These are phyloP conservation scores for Cacoxenus indagator DNA, from an alignment of 2,888 invertebrate genomes.

Conservation along the genomic window DNA sequence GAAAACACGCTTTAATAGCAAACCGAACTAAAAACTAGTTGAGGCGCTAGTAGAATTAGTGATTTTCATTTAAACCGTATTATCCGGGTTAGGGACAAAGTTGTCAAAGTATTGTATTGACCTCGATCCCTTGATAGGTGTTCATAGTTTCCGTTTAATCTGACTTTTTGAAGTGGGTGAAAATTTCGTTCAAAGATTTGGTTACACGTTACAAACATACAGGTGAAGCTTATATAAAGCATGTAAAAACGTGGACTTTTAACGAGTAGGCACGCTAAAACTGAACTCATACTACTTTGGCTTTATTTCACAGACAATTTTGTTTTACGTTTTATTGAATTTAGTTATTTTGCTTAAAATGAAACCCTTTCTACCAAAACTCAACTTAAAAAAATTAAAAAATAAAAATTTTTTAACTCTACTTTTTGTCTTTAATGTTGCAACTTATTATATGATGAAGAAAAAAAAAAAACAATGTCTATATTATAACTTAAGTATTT, in stretches of 20 bases:
- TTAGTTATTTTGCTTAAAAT: background rate
- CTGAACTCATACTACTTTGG: constrained; percentile 18
- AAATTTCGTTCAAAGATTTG: no score
- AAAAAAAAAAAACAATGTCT: constrained; percentile 28
- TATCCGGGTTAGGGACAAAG: no score
- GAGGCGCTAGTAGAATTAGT: no score
- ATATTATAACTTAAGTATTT: constrained; percentile 31
- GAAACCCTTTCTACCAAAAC: background rate
- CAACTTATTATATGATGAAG: constrained; percentile 67
- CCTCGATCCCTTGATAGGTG: no score
- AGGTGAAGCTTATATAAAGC: no score
- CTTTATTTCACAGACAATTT: background rate
- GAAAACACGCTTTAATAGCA: no score
- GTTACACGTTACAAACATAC: no score
- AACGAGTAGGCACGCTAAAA: constrained; percentile 13
- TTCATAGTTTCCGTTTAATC: no score
- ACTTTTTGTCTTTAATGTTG: constrained; percentile 71
- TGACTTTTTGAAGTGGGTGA: no score
- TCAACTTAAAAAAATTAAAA: constrained; percentile 15
- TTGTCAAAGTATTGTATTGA: no score
- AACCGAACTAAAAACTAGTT: no score
- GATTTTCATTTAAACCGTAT: no score
- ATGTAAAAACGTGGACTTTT: constrained; percentile 21
- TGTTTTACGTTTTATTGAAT: background rate
- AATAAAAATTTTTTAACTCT: constrained; percentile 55